Evolutionary conservation across 2,113 vertebrate genomes (phyloP).

Genomic region (Pangasianodon hypophthalmus): DNA sequence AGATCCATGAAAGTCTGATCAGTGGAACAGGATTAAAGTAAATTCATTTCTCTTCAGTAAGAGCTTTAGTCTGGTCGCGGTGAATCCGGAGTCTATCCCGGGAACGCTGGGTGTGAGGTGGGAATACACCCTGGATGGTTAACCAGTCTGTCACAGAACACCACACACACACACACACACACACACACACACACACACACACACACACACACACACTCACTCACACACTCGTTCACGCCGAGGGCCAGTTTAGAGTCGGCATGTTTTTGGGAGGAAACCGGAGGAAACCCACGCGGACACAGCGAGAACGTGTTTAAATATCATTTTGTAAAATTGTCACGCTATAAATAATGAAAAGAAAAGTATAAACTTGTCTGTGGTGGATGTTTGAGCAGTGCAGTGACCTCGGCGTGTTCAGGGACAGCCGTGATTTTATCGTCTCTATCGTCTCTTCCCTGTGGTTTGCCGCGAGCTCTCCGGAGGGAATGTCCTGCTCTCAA

Average conservation of each 20-base stretch:
- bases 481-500: slow-evolving; percentile 37
- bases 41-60: neutral
- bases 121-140: neutral
- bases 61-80: neutral
- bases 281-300: neutral
- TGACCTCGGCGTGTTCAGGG: neutral
- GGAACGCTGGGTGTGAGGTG: neutral
- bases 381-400: neutral
- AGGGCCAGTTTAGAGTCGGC: neutral
- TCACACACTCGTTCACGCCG: neutral
- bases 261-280: too few species aligned
- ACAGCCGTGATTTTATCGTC: neutral
- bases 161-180: neutral
- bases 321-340: neutral
- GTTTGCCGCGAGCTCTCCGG: neutral
- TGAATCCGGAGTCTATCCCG: neutral
- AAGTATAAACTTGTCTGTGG: neutral
- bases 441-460: neutral
- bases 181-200: neutral
- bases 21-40: neutral
- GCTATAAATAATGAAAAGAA: neutral
- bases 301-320: neutral
- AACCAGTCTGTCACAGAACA: too few species aligned
- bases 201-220: slow-evolving; percentile 4
- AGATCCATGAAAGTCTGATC: neutral